Conservation (phyloP, 37 sponge, comb jelly and placozoan genomes). For the Geodia barretti region DNA sequence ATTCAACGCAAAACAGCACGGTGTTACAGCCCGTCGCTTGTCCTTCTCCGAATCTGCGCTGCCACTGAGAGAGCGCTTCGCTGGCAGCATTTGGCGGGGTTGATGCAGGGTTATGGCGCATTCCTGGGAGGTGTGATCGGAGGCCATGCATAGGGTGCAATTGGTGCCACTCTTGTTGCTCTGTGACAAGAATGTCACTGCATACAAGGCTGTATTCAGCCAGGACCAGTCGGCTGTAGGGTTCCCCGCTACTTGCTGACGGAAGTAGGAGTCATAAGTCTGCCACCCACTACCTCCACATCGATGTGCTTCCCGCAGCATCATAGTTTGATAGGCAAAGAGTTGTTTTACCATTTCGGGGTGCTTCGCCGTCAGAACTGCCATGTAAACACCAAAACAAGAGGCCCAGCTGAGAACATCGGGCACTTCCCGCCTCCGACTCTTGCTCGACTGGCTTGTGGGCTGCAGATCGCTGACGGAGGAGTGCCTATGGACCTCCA, state of each 20-base stretch:
- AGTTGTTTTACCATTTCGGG: not conserved
- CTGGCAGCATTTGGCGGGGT: too few species aligned
- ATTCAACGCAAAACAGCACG: too few species aligned
- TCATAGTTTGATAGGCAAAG: constrained; percentile 5
- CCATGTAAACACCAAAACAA: not conserved
- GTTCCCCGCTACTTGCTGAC: constrained; percentile 6
- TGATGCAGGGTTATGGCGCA: too few species aligned
- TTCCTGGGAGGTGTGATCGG: not conserved
- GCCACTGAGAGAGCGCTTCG: too few species aligned
- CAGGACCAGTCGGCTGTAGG: not conserved
- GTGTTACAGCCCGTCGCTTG: too few species aligned
- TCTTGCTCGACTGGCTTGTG: not conserved
- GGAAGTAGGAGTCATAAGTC: constrained; percentile 4
- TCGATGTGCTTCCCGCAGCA: not conserved
- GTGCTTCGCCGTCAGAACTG: not conserved
- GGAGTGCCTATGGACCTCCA: not conserved
- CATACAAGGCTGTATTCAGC: not conserved
- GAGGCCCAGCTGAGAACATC: not conserved
- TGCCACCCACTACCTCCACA: constrained; percentile 19
- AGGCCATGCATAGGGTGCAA: not conserved
- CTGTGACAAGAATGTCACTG: not conserved
- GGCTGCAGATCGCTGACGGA: not conserved
- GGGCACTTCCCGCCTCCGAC: constrained; percentile 2
- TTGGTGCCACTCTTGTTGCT: not conserved
- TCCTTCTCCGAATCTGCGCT: too few species aligned